Evolutionary conservation across 35 echinoderm and acorn worm species (phyloP), one percentile per base, ranked within the genome.

Genomic region (Lytechinus pictus): DNA sequence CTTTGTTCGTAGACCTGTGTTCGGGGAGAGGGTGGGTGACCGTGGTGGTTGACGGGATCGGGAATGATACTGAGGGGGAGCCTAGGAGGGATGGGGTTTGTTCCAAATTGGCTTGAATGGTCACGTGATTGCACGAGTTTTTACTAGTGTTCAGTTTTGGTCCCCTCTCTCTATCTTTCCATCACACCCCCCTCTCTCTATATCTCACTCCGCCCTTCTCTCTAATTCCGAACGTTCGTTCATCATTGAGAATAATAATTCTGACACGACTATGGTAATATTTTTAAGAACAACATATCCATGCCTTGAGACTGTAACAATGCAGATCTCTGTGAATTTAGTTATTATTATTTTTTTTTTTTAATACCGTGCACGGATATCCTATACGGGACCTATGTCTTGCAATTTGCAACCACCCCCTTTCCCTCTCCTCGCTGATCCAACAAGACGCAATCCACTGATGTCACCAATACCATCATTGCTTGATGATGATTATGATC

Each of bases 401-500:
- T 44, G 33, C 33, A 44, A 44, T 79, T 24, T 5, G 6, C 66
- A 7, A 24, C 19, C 19, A 4, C 66, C 66, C 66, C 16, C n/a
- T n/a, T 13, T 16, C 66, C 12, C 66, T 14, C 7, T 79, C 19
- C 1, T 24, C 66, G 19, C 19, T 16, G 16, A 7, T 79, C 66
- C 66, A 79, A 79, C 66, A 16, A 16, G 66, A 79, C 16, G 4
- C 66, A 16, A 16, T 79, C 57, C 33, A 79, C 66, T 24, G 8
- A 79, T 79, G 19, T 79, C 66, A 16, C n/a, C 66, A 24, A 79
- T 79, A 79, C 6, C 66, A 79, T 79, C 66, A 79, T 24, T 79
- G 66, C 66, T 16, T 79, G 66, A 24, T 79, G 66, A 79, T 79
- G 66, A 79, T 79, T 79, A 79, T 79, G 66, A 79, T 79, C 66